phyloP scores from a whole-genome alignment of 2,888 invertebrate species.

The Phymatocera aterrima region DNA sequence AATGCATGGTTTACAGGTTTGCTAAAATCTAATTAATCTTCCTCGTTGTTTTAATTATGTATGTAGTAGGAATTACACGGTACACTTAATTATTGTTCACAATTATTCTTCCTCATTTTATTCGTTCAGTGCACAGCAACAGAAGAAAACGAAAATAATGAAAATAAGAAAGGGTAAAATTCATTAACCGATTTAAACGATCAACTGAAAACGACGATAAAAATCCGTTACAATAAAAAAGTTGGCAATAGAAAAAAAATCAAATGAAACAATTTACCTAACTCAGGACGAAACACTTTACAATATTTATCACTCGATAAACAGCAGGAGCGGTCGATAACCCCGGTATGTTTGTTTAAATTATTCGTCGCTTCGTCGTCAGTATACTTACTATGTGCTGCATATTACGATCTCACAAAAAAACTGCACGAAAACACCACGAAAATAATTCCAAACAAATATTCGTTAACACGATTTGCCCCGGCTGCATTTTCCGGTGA shows the following conservation, averaged over 20 bases:
- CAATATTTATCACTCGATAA: neutral
- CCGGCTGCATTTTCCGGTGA: conserved; percentile 27
- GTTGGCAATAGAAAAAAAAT: too few species aligned
- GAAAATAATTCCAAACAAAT: neutral
- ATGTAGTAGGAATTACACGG: neutral
- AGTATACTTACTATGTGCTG: neutral
- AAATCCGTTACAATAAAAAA: neutral
- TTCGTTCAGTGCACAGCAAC: neutral
- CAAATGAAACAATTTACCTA: too few species aligned
- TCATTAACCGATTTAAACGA: conserved; percentile 1
- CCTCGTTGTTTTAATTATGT: neutral
- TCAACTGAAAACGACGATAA: neutral
- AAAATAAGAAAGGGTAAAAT: too few species aligned
- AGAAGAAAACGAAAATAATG: too few species aligned
- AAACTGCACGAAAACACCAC: neutral
- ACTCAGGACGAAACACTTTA: neutral
- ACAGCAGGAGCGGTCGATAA: neutral
- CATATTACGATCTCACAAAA: neutral
- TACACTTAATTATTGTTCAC: neutral
- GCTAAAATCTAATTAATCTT: conserved; percentile 41
- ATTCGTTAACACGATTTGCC: conserved; percentile 52
- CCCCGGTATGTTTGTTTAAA: neutral
- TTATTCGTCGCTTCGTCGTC: neutral
- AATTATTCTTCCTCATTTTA: neutral
- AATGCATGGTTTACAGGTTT: conserved; percentile 26